Evolutionary conservation across 2,888 invertebrate species (phyloP), one percentile per base, ranked within the genome.

Genomic region (Operophtera brumata): DNA sequence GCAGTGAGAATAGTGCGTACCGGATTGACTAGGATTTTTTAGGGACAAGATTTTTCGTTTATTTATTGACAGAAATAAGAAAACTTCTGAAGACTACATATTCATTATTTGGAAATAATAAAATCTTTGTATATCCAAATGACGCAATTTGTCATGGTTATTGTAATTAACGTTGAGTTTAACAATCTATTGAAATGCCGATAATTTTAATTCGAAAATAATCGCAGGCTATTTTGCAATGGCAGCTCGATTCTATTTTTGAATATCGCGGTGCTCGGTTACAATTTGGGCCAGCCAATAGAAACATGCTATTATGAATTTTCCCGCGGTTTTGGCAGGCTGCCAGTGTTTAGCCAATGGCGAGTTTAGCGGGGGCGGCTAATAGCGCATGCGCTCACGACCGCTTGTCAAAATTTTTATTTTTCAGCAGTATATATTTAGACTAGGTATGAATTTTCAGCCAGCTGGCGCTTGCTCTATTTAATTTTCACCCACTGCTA

Each of bases 251-350:
- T 75, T 88, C 89, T 90, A 90, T 90, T 89, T 89, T 90, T 84
- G 84, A 89, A 89, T 86, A 85, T 78, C 84, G 89, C 88, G 89
- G 89, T 88, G 89, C 88, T 86, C 79, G 85, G 84, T 88, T 89
- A 77, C 87, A 80, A 70, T 77, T 76, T 75, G 58, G 71, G 73
- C 67, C 66, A 62, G 65, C 87, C 89, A 87, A 88, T 88, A 71
- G 81, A 68, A 78, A 67, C 62, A 57, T 65, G 68, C 70, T 75
- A 70, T 75, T 78, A 68, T 68, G 61, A 76, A 78, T 76, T 83
- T 84, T 83, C 80, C 84, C 86, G 83, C 84, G 80, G 72, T 83
- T 86, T 87, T 88, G 90, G 90, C 87, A 81, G 57, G 56, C 66
- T 78, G 86, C 90, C 89, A 87, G 72, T 47, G 59, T 59, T 64